Evolutionary conservation across 2,113 vertebrate species (phyloP), one percentile per base, ranked within the genome.

Genomic region (Mastomys natalensis): DNA sequence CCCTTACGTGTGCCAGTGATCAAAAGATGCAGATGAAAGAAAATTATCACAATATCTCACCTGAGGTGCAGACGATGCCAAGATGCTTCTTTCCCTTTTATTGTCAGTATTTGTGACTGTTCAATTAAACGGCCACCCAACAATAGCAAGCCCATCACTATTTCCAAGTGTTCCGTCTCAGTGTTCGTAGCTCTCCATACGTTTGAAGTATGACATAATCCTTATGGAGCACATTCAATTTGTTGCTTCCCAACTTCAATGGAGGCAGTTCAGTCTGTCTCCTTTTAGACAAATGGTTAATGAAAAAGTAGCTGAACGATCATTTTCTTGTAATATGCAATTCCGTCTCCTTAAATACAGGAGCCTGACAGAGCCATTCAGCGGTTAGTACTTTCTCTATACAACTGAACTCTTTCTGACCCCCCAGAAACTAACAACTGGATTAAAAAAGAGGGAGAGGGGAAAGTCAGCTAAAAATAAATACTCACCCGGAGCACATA

Each of bases 321-420:
- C 96, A 91, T 97, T 97, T 98, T 94, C 91, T 96, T 96, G 66
- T 96, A 93, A 95, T 94, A 97, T 89, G 93, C 95, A 97, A 89
- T 98, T 97, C 77, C 17, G 12, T 94, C 97, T 90, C 94, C 94
- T 98, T 97, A 97, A 97, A 96, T 93, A 97, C 94, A 91, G 95
- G 70, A 97, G 86, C 92, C 96, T 97, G 97, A 96, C 97, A 97
- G 97, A 97, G 72, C 93, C 89, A 80, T 93, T 96, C 97, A 90
- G 91, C 95, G 45, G 87, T 91, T 80, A 94, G 66, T 34, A 16
- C 96, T 93, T 86, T 93, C 96, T 96, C 45, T 93, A 29, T 89
- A 80, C 89, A 87, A 92, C 92, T 98, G 97, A 98, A 97, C 98
- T 98, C 94, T 97, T 91, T 80, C 76, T 98, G 98, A 98, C 97